Evolutionary conservation across 2,797 vertebrate genomes (phyloP).

Genomic region (Petrocephalus schoutedeni): DNA sequence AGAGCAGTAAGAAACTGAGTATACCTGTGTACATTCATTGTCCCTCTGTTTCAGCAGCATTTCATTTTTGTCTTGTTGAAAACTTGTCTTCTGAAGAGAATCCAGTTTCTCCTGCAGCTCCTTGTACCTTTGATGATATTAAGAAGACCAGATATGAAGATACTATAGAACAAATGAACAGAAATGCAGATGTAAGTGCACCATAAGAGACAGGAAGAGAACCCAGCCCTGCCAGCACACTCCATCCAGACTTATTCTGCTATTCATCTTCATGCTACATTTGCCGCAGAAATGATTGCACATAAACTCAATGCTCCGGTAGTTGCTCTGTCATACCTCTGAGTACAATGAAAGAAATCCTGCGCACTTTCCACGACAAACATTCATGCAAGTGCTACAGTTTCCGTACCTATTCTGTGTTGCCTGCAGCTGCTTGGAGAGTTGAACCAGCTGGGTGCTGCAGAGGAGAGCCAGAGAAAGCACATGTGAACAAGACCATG

Average conservation of each 20-base stretch:
- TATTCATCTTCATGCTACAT: not conserved
- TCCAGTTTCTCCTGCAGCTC: slow-evolving; percentile 65
- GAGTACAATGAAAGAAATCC: not conserved
- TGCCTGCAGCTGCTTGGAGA: slow-evolving; percentile 74
- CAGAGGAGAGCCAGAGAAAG: slow-evolving; percentile 30
- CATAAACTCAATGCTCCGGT: not conserved
- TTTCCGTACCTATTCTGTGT: slow-evolving; percentile 69
- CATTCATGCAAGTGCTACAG: not conserved
- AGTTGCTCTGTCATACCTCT: too few relatives aligned
- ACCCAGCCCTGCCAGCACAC: not conserved
- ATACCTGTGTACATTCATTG: slow-evolving; percentile 63
- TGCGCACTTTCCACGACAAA: not conserved
- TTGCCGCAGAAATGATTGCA: not conserved
- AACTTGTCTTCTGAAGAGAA: slow-evolving; percentile 61
- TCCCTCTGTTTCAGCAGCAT: slow-evolving; percentile 65
- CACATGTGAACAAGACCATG: not conserved
- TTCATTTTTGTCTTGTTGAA: slow-evolving; percentile 62
- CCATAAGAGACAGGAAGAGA: not conserved
- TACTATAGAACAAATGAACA: not conserved
- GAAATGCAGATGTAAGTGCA: not conserved
- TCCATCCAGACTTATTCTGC: not conserved
- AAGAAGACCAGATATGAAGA: not conserved
- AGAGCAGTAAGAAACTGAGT: not conserved
- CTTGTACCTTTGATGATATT: slow-evolving; percentile 45
- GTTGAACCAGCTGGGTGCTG: slow-evolving; percentile 70